phyloP scores from a whole-genome alignment of 2,888 invertebrate genomes.

The Caenorhabditis uteleia region DNA sequence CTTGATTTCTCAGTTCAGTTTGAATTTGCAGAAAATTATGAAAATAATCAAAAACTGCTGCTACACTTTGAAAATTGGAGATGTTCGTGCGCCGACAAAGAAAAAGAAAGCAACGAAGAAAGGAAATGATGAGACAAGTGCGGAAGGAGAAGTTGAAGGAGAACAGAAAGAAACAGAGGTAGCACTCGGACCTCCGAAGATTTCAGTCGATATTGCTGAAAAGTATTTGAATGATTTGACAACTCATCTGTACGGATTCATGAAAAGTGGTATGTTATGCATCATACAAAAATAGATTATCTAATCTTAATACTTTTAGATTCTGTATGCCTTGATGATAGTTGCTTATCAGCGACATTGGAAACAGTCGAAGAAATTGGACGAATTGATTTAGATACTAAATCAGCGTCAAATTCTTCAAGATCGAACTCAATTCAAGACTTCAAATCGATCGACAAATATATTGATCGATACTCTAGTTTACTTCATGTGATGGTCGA shows the following conservation, averaged over 20 bases:
- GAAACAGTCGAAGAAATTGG: slow-evolving; percentile 27
- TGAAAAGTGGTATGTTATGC: slow-evolving; percentile 6
- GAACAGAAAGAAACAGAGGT: slow-evolving; percentile 4
- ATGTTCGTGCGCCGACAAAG: slow-evolving; percentile 2
- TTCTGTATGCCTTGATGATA: slow-evolving; percentile 2
- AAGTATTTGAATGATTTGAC: slow-evolving; percentile 10
- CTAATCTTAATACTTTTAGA: not conserved
- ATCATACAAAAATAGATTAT: not conserved
- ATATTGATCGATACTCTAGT: slow-evolving; percentile 19
- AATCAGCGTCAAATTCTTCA: not conserved
- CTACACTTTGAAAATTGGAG: slow-evolving; percentile 16
- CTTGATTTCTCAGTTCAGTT: too few species aligned
- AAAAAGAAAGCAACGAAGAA: slow-evolving; percentile 6
- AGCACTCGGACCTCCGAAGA: slow-evolving; percentile 15
- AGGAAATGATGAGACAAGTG: not conserved
- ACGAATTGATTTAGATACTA: slow-evolving; percentile 13
- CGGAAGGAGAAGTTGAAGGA: slow-evolving; percentile 1
- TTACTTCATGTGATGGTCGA: slow-evolving; percentile 17
- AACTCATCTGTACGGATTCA: slow-evolving; percentile 15
- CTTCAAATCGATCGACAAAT: slow-evolving; percentile 16
- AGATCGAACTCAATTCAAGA: slow-evolving; percentile 18
- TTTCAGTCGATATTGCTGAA: slow-evolving; percentile 22
- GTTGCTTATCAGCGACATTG: slow-evolving; percentile 5
- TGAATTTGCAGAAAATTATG: slow-evolving; percentile 21
- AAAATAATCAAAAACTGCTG: slow-evolving; percentile 27